phyloP scores from a whole-genome alignment of 2,888 invertebrate genomes.

The Himalopsyche anomala region DNA sequence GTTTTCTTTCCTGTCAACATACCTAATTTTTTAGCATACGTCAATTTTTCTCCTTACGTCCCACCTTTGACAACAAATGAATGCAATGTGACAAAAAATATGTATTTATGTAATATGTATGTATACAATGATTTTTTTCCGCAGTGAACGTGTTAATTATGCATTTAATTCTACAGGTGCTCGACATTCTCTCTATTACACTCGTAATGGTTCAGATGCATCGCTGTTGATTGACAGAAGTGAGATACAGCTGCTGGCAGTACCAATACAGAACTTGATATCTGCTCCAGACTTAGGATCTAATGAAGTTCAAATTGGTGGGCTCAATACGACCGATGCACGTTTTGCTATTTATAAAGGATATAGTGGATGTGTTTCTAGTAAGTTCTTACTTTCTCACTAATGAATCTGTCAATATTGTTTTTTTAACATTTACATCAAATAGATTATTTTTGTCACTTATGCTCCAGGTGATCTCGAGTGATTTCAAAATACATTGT shows the following conservation, averaged over 20 bases:
- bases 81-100: too few relatives aligned
- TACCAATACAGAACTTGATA: constrained; percentile 82
- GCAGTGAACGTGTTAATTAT: too few relatives aligned
- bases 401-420: not conserved
- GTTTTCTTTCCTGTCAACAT: too few relatives aligned
- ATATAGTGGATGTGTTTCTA: constrained; percentile 93
- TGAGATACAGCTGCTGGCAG: constrained; percentile 82
- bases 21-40: too few relatives aligned
- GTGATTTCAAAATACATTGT: too few relatives aligned
- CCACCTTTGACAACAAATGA: too few relatives aligned
- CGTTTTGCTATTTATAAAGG: constrained; percentile 89
- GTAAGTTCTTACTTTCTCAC: constrained; percentile 76
- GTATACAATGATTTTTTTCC: too few relatives aligned
- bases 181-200: constrained; percentile 84
- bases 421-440: too few relatives aligned
- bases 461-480: too few relatives aligned
- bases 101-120: too few relatives aligned
- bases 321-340: constrained; percentile 89
- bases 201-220: constrained; percentile 83
- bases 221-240: constrained; percentile 86
- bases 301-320: constrained; percentile 91
- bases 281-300: constrained; percentile 83
- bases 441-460: too few relatives aligned
- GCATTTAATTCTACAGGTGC: constrained; percentile 75
- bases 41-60: too few relatives aligned